A percentile compares a stretch with the other conserved stretches of the same genome.
Conservation (phyloP, 1,140 invertebrate genomes). For the Paralvinella palmiformis region DNA sequence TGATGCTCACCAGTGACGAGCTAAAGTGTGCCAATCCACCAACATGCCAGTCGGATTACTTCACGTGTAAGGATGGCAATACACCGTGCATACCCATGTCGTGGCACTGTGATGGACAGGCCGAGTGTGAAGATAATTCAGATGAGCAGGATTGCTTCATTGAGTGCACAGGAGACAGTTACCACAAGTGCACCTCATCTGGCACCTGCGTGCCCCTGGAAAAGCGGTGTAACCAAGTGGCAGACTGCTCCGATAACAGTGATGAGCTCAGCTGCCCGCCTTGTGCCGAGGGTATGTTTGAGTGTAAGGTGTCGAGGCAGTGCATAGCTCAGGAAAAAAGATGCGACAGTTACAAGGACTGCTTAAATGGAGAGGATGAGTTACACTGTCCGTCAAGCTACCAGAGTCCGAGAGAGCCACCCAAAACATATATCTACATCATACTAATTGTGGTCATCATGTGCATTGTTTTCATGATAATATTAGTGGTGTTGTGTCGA, state of each 20-base stretch:
- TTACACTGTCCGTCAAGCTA: constrained; percentile 45
- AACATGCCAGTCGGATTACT: constrained; percentile 46
- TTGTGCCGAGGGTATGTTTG: constrained; percentile 60
- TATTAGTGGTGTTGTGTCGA: constrained; percentile 38
- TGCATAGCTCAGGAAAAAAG: constrained; percentile 78
- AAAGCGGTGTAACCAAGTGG: constrained; percentile 53
- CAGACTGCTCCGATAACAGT: constrained; percentile 69
- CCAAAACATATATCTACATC: constrained; percentile 35
- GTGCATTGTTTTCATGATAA: constrained; percentile 33
- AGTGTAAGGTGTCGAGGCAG: constrained; percentile 13
- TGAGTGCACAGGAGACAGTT: too few species aligned
- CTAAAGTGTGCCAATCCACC: constrained; percentile 39
- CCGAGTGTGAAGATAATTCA: constrained; percentile 70
- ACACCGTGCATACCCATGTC: constrained; percentile 38
- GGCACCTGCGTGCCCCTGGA: constrained; percentile 38
- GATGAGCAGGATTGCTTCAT: constrained; percentile 80
- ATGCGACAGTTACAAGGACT: constrained; percentile 89
- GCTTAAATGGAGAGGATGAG: constrained; percentile 89
- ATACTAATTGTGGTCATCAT: constrained; percentile 39
- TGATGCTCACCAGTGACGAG: constrained; percentile 35
- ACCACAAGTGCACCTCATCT: constrained; percentile 21
- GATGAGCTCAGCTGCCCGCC: constrained; percentile 80
- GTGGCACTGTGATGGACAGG: constrained; percentile 53
- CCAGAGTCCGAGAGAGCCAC: constrained; percentile 8
- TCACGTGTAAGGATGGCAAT: constrained; percentile 27